Conservation (phyloP, 2,797 vertebrate genomes). For the Takifugu ocellatus region DNA sequence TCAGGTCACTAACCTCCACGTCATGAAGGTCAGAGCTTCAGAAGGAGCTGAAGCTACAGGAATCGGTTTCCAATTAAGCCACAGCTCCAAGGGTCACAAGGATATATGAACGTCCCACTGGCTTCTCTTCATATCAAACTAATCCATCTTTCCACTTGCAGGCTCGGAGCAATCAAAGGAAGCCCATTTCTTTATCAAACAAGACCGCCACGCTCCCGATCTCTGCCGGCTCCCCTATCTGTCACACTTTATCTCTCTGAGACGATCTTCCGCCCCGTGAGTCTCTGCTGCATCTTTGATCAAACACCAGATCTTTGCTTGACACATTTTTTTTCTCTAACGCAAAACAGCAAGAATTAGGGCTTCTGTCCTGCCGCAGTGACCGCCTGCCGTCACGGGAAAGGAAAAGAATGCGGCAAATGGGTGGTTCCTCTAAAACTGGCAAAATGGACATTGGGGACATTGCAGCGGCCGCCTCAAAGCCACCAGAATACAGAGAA, state of each 20-base stretch:
- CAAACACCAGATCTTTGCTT: slow-evolving; percentile 6
- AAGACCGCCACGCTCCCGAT: slow-evolving; percentile 18
- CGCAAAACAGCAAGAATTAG: too few species aligned
- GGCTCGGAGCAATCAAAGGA: slow-evolving; percentile 55
- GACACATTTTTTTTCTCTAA: too few species aligned
- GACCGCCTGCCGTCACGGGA: too few species aligned
- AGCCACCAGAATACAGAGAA: too few species aligned
- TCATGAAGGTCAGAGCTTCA: slow-evolving; percentile 53
- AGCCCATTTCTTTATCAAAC: slow-evolving; percentile 41
- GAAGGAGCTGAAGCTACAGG: slow-evolving; percentile 60
- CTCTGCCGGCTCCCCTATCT: slow-evolving; percentile 17
- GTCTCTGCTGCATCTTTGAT: slow-evolving; percentile 24
- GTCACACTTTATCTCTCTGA: slow-evolving; percentile 39
- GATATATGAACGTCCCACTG: slow-evolving; percentile 49
- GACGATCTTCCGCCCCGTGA: slow-evolving; percentile 9
- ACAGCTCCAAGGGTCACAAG: slow-evolving; percentile 55
- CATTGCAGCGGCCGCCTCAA: too few species aligned
- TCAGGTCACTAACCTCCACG: slow-evolving; percentile 22
- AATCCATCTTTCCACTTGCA: slow-evolving; percentile 50
- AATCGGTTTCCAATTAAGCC: slow-evolving; percentile 73
- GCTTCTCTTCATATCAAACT: slow-evolving; percentile 36
- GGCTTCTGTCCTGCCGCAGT: too few species aligned
- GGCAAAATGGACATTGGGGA: too few species aligned
- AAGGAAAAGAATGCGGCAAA: too few species aligned
- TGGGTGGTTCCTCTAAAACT: too few species aligned